Base-by-base conservation (phyloP, 2,888 invertebrate species). In the Sepioteuthis lessoniana region DNA sequence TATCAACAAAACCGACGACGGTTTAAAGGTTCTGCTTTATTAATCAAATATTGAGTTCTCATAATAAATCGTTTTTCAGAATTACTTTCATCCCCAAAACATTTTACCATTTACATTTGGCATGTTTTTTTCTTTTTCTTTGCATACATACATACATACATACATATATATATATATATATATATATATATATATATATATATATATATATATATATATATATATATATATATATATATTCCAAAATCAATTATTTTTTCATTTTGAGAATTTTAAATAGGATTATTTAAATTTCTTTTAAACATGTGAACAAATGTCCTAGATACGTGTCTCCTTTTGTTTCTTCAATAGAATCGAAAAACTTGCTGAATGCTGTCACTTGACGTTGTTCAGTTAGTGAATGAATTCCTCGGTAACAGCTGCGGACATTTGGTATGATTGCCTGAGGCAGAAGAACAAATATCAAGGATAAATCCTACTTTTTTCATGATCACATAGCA, bases 401-500 rank as follows among this genome's bases (percentile, higher is more conserved):
- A 55, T 55, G 55, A 55, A 55, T 76, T 76, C 76, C 19, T 35
- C n/a, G n/a, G 13, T 76, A 35, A 35, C 13, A n/a, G n/a, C 76
- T 16, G n/a, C 16, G 76, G n/a, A 76, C n/a, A 76, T 76, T 76
- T 76, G n/a, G 76, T n/a, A 31, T 25, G n/a, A 10, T 25, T 76
- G 76, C n/a, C n/a, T 19, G n/a, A 35, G n/a, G 76, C 76, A 35
- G n/a, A 76, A 76, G 76, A 76, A 76, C 76, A 76, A 35, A 76
- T n/a, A n/a, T 76, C n/a, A 76, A n/a, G 76, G 76, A 76, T n/a
- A n/a, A 76, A 76, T 76, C 76, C n/a, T 76, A n/a, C 19, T 76
- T 76, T n/a, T 10, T 7, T 13, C 13, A 16, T 76, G 38, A 46
- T 91, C 91, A 91, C 91, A 91, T 91, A 5, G 91, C 0, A 42